Conservation (phyloP, 2,888 invertebrate species). For the Synergus gifuensis region DNA sequence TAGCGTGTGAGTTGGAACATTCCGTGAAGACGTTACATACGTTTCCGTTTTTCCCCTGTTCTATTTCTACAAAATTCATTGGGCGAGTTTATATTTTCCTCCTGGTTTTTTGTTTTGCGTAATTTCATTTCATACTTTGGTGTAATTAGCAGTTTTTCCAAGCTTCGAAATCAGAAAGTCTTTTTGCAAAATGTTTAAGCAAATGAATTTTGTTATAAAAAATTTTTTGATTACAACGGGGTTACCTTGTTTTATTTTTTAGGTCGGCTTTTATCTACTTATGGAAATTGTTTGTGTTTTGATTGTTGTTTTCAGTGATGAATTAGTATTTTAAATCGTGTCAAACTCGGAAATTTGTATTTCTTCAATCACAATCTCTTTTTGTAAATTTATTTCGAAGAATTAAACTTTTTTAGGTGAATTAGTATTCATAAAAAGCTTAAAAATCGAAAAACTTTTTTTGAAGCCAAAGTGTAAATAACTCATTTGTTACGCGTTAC, state of each 20-base stretch:
- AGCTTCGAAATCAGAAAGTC: neutral
- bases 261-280: neutral
- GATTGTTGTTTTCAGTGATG: neutral
- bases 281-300: neutral
- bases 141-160: neutral
- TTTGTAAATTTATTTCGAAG: neutral
- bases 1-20: conserved; percentile 23
- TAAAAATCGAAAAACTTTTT: too few species aligned
- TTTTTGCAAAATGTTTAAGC: neutral
- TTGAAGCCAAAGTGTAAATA: too few species aligned
- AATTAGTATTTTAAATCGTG: neutral
- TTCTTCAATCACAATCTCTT: neutral
- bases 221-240: neutral
- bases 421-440: too few species aligned
- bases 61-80: conserved; percentile 10
- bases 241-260: neutral
- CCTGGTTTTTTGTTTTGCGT: neutral
- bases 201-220: neutral
- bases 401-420: neutral
- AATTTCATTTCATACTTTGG: neutral
- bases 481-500: too few species aligned
- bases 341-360: neutral
- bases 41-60: conserved; percentile 18
- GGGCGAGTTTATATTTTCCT: neutral
- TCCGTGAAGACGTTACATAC: conserved; percentile 18